Evolutionary conservation across 1,140 invertebrate species (phyloP).

Genomic region (Augochlora pura): DNA sequence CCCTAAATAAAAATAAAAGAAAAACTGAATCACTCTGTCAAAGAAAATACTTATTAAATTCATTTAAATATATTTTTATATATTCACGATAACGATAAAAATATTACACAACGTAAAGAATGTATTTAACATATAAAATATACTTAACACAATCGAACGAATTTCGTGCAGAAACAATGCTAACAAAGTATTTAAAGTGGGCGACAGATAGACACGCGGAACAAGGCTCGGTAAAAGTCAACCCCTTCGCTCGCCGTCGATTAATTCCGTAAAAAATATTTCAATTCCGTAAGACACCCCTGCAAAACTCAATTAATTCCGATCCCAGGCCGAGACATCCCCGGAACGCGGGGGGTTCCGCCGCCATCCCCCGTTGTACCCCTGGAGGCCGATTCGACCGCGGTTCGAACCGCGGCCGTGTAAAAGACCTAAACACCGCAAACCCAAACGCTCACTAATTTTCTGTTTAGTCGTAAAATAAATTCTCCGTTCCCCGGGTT

Average conservation of each 20-base stretch:
- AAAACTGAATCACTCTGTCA: no score
- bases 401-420: slow-evolving; percentile 51
- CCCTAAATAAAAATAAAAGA: no score
- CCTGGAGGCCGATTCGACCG: slow-evolving; percentile 30
- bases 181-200: no score
- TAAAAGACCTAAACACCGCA: slow-evolving; percentile 70
- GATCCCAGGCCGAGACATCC: slow-evolving; percentile 30
- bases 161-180: no score
- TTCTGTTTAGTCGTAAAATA: slow-evolving; percentile 80
- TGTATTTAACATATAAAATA: no score
- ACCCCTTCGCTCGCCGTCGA: neutral
- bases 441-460: slow-evolving; percentile 79
- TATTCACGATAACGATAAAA: no score
- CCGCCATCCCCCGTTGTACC: neutral
- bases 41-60: no score
- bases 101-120: no score
- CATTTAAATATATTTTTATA: no score
- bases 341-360: slow-evolving; percentile 14
- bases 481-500: slow-evolving; percentile 65
- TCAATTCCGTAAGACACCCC: slow-evolving; percentile 26
- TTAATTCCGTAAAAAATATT: slow-evolving; percentile 23
- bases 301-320: slow-evolving; percentile 51
- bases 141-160: no score
- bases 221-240: neutral
- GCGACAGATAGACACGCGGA: neutral